phyloP scores from a whole-genome alignment of 1,140 invertebrate species.

The Hermetia illucens region DNA sequence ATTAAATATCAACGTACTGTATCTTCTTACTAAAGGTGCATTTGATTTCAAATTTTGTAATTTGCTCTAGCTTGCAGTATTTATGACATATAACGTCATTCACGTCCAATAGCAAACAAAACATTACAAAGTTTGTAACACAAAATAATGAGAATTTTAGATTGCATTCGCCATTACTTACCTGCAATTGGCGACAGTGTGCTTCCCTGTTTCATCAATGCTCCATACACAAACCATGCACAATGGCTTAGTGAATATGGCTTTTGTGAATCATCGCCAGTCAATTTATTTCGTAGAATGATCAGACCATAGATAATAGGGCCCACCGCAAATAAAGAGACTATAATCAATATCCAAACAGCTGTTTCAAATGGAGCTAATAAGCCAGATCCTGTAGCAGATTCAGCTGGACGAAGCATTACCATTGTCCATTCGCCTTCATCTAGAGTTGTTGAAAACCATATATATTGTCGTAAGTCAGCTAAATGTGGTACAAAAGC shows the following conservation, averaged over 20 bases:
- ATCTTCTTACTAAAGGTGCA: too few species aligned
- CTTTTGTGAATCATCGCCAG: conserved; percentile 35
- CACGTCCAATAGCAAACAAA: too few species aligned
- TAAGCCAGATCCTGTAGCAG: conserved; percentile 67
- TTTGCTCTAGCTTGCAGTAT: too few species aligned
- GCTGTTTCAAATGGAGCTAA: conserved; percentile 60
- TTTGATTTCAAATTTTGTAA: too few species aligned
- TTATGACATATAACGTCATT: too few species aligned
- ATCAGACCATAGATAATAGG: conserved; percentile 66
- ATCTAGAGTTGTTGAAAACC: conserved; percentile 51
- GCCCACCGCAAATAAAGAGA: conserved; percentile 54
- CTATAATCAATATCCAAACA: conserved; percentile 65
- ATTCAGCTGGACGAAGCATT: conserved; percentile 61
- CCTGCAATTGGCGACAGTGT: conserved; percentile 61
- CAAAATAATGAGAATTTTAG: too few species aligned
- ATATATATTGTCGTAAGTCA: conserved; percentile 37
- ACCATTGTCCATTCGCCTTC: conserved; percentile 61
- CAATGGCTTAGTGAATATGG: conserved; percentile 50
- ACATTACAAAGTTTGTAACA: too few species aligned
- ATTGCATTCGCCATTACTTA: conserved; percentile 28
- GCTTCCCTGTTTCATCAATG: conserved; percentile 75
- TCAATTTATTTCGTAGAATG: conserved; percentile 40
- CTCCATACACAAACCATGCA: conserved; percentile 77
- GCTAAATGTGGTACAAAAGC: conserved; percentile 58
- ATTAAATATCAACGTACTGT: too few species aligned